These are phyloP conservation scores for Abrostola triplasia DNA, from an alignment of 2,888 invertebrate genomes.

Conservation along the genomic window DNA sequence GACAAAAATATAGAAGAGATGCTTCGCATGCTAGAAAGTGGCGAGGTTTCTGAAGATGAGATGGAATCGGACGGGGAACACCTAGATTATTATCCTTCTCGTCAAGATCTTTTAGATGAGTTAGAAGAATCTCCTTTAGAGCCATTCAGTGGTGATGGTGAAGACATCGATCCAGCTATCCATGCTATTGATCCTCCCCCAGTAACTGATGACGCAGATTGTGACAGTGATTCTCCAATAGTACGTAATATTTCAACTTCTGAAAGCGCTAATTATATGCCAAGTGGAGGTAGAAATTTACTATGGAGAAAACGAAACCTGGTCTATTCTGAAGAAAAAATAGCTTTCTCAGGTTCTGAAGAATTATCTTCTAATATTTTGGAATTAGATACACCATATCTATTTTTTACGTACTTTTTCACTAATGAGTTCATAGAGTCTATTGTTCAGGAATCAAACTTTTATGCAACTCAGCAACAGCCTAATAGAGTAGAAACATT, in stretches of 20 bases:
- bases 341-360: too few species aligned
- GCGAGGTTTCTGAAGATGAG: conserved; percentile 24
- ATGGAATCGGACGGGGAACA: conserved; percentile 23
- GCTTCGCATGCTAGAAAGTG: conserved; percentile 18
- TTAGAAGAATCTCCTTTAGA: conserved; percentile 15
- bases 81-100: conserved; percentile 20
- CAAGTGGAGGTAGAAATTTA: too few species aligned
- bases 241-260: too few species aligned
- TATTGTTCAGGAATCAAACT: conserved; percentile 16
- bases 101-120: conserved; percentile 19
- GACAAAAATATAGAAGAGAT: conserved; percentile 33
- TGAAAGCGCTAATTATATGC: too few species aligned
- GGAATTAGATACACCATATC: background rate
- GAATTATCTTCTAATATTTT: background rate
- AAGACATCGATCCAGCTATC: too few species aligned
- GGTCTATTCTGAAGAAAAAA: too few species aligned
- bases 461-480: conserved; percentile 10
- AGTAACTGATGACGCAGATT: too few species aligned
- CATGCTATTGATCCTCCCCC: too few species aligned
- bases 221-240: too few species aligned
- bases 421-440: background rate
- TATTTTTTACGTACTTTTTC: conserved; percentile 5
- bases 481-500: conserved; percentile 7
- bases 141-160: background rate
- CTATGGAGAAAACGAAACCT: too few species aligned